Conservation (phyloP, 2,797 vertebrate species). For the Spinus pinus region DNA sequence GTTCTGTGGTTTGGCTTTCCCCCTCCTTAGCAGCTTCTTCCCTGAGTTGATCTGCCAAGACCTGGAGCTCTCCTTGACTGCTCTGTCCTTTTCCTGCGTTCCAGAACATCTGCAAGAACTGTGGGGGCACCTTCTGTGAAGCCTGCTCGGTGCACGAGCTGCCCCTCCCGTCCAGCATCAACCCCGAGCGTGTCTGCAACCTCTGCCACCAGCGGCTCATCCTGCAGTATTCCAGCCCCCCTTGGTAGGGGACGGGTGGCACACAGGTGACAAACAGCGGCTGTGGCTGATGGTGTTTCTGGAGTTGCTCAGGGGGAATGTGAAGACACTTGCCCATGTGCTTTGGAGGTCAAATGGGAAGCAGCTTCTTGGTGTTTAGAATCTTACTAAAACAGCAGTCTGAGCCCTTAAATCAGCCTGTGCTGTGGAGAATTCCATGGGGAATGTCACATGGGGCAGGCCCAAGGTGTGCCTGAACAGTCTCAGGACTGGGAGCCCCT, state of each 20-base stretch:
- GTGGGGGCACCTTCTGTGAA: conserved; percentile 83
- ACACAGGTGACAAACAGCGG: fast-evolving
- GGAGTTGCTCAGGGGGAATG: background rate
- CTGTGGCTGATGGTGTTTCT: background rate
- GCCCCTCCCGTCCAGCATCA: conserved; percentile 90
- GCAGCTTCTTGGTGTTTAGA: background rate
- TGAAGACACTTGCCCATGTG: background rate
- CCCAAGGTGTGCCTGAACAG: background rate
- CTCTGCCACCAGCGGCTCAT: conserved; percentile 83
- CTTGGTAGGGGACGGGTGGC: conserved; percentile 68
- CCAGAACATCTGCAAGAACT: conserved; percentile 89
- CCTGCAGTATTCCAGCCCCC: conserved; percentile 85
- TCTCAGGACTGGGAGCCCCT: background rate
- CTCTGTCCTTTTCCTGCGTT: background rate
- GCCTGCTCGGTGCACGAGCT: conserved; percentile 83
- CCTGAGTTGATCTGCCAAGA: background rate
- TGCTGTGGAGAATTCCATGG: background rate
- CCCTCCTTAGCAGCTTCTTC: background rate
- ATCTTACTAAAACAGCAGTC: background rate
- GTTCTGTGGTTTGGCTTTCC: background rate
- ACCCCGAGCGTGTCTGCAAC: conserved; percentile 85
- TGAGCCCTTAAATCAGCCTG: background rate
- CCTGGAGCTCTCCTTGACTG: background rate
- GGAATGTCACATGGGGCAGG: fast-evolving
- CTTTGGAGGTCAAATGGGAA: background rate